phyloP scores from a whole-genome alignment of 1,140 invertebrate genomes.

The Sycophaga agraensis region DNA sequence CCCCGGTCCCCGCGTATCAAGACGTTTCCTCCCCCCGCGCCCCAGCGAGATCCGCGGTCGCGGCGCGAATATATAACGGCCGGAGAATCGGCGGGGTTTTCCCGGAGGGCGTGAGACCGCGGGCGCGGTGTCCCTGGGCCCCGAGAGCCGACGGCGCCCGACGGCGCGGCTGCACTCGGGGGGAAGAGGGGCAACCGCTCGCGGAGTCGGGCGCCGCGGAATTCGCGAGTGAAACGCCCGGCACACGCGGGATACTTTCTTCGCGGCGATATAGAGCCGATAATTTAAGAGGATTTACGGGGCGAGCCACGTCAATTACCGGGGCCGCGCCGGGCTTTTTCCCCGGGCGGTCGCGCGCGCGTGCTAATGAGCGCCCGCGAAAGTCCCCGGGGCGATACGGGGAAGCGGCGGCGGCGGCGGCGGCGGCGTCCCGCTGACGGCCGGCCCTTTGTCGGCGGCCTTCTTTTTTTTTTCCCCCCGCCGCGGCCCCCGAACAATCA shows the following conservation, averaged over 20 bases:
- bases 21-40: neutral
- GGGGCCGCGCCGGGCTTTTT: neutral
- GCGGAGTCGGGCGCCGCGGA: neutral
- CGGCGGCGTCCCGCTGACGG: too few species aligned
- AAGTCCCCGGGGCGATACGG: too few species aligned
- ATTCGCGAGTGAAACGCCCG: slow-evolving; percentile 28
- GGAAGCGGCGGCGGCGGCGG: too few species aligned
- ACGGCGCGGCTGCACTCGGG: neutral
- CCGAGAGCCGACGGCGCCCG: neutral
- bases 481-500: too few species aligned
- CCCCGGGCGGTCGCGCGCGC: neutral
- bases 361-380: too few species aligned
- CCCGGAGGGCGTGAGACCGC: neutral
- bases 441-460: too few species aligned
- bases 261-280: slow-evolving; percentile 15
- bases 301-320: slow-evolving; percentile 28
- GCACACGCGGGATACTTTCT: neutral
- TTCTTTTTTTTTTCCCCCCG: too few species aligned
- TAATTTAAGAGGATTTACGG: slow-evolving; percentile 31
- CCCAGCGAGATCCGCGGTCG: neutral
- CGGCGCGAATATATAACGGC: neutral
- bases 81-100: slow-evolving; percentile 8
- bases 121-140: neutral
- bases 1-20: neutral
- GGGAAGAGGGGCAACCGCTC: too few species aligned